Evolutionary conservation across 2,113 vertebrate species (phyloP).

Genomic region (Tragulus kanchil): DNA sequence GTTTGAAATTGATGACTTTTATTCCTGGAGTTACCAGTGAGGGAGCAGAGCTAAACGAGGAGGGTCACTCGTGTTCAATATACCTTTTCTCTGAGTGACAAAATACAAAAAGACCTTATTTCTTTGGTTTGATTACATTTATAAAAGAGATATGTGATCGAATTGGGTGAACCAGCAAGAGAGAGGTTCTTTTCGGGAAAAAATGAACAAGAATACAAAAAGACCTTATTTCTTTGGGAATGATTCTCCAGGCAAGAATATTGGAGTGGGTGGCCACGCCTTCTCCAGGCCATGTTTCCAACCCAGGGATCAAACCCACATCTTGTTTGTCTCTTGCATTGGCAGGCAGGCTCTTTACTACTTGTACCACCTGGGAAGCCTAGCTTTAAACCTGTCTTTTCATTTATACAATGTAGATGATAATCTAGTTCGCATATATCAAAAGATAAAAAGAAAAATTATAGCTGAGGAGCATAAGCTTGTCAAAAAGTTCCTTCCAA

Average conservation of each 20-base stretch:
- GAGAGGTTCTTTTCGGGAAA: constrained; percentile 71
- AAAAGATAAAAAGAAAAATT: neutral
- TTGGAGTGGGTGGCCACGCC: no score
- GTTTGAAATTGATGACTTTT: constrained; percentile 25
- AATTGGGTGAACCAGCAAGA: neutral
- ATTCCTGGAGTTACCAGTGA: neutral
- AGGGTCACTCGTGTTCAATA: neutral
- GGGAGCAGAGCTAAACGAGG: neutral
- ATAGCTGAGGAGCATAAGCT: neutral
- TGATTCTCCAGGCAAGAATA: no score
- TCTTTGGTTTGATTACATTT: constrained; percentile 66
- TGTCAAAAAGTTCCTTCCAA: neutral
- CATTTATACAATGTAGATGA: no score
- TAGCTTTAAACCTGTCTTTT: no score
- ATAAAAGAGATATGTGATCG: constrained; percentile 64
- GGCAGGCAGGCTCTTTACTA: no score
- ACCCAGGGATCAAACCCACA: no score
- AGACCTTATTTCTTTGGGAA: no score
- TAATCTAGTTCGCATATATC: neutral
- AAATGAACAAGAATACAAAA: no score
- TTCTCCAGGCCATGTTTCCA: no score
- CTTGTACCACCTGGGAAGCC: no score
- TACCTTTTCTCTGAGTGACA: constrained; percentile 60
- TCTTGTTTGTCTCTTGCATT: no score
- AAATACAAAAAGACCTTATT: constrained; percentile 56